Base-by-base conservation (phyloP, 2,888 invertebrate genomes). In the Drosophila colorata region DNA sequence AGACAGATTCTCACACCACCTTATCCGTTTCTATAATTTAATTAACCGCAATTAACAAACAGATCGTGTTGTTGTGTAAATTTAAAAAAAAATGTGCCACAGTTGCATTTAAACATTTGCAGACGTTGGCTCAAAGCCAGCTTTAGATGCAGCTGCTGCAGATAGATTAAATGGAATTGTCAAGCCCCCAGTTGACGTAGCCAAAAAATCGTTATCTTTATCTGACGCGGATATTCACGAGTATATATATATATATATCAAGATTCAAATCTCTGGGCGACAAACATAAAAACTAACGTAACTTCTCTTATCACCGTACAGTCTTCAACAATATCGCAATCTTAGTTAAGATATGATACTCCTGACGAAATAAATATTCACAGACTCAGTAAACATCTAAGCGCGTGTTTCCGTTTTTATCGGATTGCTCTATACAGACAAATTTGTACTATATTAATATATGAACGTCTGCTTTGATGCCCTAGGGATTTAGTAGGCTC, bases 1-100 rank as follows among this genome's bases (percentile, higher is more conserved):
- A 60, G 55, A 65, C 64, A 52, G 57, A 68, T 72, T 80, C 57
- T 72, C 64, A 67, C 80, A 80, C 68, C 69, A 79, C 70, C 77
- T 76, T 66, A 56, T 44, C 57, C 48, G 7, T 25, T 52, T 41
- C n/a, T 23, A 58, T 65, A 78, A 37, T 49, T 51, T 43, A 74
- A 65, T 67, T 69, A 74, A 58, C 37, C 49, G 52, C 63, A 58
- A 47, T 78, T 78, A 71, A 28, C 52, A 71, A 16, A 49, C 69
- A 64, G 14, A n/a, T 49, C 49, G 53, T 28, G 56, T 55, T 40
- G 25, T 55, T 46, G 25, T 33, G 31, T 18, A 28, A 2, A 40
- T 20, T 40, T 31, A 43, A 23, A 31, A 40, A 41, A 72, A 61
- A 65, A 58, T 74, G 35, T 51, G 68, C 64, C 44, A 35, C 35